A percentile compares a stretch with the other conserved stretches of the same genome.
These are phyloP conservation scores for Malacosoma neustria DNA, from an alignment of 2,888 invertebrate genomes.

Conservation along the genomic window DNA sequence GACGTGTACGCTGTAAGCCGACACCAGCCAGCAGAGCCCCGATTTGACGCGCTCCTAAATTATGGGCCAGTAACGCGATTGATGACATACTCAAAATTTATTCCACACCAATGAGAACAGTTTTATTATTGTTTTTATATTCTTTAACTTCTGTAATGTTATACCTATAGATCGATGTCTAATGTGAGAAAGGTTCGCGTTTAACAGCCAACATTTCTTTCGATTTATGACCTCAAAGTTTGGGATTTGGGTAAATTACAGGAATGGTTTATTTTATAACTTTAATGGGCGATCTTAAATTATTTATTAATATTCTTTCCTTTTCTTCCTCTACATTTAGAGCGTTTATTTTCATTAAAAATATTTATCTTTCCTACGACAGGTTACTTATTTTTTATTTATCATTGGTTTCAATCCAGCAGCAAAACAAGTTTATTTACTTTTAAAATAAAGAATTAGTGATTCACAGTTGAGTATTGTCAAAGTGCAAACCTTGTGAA, in stretches of 20 bases:
- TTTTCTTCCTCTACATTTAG: too few species aligned
- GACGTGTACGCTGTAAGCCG: constrained; percentile 39
- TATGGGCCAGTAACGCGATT: constrained; percentile 55
- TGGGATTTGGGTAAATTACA: background rate
- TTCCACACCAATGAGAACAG: constrained; percentile 32
- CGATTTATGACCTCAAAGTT: constrained; percentile 13
- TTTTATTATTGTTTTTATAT: constrained; percentile 42
- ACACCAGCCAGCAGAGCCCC: constrained; percentile 24
- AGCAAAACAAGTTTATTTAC: too few species aligned
- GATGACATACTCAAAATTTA: constrained; percentile 56
- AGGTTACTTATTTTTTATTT: too few species aligned
- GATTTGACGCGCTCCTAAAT: constrained; percentile 48
- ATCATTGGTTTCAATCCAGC: too few species aligned
- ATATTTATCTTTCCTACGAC: too few species aligned
- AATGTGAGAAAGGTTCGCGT: constrained; percentile 16
- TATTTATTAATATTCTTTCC: too few species aligned
- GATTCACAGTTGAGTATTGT: too few species aligned
- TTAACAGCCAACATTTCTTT: constrained; percentile 9
- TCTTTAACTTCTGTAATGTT: constrained; percentile 35
- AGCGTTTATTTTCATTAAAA: too few species aligned
- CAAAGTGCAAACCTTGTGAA: too few species aligned
- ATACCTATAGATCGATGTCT: constrained; percentile 19
- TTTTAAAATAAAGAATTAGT: too few species aligned
- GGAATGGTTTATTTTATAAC: background rate
- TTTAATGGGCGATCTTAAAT: too few species aligned